Evolutionary conservation across 2,888 invertebrate genomes (phyloP).

Genomic region (Agonopterix heracliana): DNA sequence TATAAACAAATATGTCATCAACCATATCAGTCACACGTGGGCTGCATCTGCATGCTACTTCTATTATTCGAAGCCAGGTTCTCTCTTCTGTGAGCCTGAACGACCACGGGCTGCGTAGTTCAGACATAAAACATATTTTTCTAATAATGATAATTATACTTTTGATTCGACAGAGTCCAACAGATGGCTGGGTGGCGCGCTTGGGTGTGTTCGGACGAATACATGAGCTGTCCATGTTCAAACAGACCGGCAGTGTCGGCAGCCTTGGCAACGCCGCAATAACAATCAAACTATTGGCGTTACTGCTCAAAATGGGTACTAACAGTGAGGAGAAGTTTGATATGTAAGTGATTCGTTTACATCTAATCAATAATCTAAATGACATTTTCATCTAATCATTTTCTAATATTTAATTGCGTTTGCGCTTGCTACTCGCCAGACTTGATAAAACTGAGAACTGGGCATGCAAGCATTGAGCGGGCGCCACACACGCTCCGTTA

Average conservation of each 20-base stretch:
- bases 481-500: neutral
- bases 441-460: neutral
- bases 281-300: constrained; percentile 51
- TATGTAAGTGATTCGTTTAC: constrained; percentile 33
- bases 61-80: no score
- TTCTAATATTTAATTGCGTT: no score
- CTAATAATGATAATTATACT: no score
- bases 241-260: constrained; percentile 37
- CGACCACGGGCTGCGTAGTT: no score
- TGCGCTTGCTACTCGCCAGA: no score
- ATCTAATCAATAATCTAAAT: no score
- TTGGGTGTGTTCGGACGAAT: constrained; percentile 60
- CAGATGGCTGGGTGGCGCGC: constrained; percentile 64
- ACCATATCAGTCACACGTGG: no score
- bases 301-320: constrained; percentile 46
- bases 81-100: no score
- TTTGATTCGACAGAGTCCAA: constrained; percentile 37
- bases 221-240: constrained; percentile 53
- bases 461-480: neutral
- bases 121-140: no score
- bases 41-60: no score
- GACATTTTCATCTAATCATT: no score
- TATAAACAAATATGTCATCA: no score
- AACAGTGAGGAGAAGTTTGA: constrained; percentile 51
- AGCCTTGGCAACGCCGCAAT: constrained; percentile 48